Percentiles rank a stretch among this genome's conserved stretches.
Evolutionary conservation across 2,888 invertebrate species (phyloP).

Genomic region (Ypsolopha scabrella): DNA sequence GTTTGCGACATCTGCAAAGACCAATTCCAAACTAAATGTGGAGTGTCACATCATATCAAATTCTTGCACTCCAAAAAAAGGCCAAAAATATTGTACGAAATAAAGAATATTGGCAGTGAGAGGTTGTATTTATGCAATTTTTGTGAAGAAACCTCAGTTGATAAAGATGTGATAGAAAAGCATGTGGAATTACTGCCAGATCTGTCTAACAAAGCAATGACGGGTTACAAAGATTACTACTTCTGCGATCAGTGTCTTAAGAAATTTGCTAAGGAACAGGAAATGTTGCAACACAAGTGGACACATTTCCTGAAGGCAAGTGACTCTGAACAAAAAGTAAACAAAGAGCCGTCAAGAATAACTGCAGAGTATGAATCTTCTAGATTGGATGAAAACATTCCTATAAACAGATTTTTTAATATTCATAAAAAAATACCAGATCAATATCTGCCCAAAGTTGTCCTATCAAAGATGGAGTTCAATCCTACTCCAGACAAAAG

Average conservation of each 20-base stretch:
- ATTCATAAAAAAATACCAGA: background rate
- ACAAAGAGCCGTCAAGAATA: too few species aligned
- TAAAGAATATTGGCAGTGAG: conserved; percentile 28
- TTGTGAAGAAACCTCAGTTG: conserved; percentile 39
- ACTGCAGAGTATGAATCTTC: background rate
- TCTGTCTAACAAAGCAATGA: conserved; percentile 35
- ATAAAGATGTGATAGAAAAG: conserved; percentile 28
- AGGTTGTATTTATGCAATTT: conserved; percentile 44
- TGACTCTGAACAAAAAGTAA: conserved; percentile 11
- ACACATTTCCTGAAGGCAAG: conserved; percentile 39
- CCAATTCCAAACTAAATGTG: conserved; percentile 38
- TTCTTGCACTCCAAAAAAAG: conserved; percentile 35
- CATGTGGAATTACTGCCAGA: conserved; percentile 39
- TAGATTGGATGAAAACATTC: background rate
- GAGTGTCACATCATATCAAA: conserved; percentile 37
- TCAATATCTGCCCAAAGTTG: conserved; percentile 1
- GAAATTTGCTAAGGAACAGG: conserved; percentile 40
- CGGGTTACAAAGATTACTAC: conserved; percentile 43
- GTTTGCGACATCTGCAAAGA: conserved; percentile 54
- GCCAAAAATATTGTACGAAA: conserved; percentile 27
- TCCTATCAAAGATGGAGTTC: conserved; percentile 10
- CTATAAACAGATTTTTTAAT: background rate
- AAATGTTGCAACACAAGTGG: conserved; percentile 55
- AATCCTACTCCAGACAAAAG: too few species aligned
- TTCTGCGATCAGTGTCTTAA: conserved; percentile 48